Evolutionary conservation across 2,888 invertebrate genomes (phyloP).

Genomic region (Diloba caeruleocephala): DNA sequence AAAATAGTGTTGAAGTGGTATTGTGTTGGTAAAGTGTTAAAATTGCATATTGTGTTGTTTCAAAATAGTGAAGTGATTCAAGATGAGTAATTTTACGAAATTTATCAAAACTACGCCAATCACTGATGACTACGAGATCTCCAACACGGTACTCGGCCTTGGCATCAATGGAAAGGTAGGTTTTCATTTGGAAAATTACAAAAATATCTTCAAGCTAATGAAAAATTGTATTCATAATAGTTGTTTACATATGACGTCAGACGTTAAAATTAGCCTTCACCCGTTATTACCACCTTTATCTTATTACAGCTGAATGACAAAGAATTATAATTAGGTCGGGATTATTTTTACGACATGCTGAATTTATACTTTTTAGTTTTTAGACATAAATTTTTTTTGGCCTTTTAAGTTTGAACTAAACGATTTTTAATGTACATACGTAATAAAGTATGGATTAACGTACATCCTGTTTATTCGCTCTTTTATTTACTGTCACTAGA

Average conservation of each 20-base stretch:
- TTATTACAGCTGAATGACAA: slow-evolving; percentile 33
- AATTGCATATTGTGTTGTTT: slow-evolving; percentile 50
- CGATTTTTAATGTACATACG: no score
- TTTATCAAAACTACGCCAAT: slow-evolving; percentile 94
- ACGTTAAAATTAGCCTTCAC: slow-evolving; percentile 60
- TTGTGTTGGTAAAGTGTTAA: slow-evolving; percentile 50
- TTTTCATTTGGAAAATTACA: slow-evolving; percentile 37
- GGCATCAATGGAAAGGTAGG: slow-evolving; percentile 98
- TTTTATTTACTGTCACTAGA: no score
- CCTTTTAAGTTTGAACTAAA: no score
- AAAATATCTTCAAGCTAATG: slow-evolving; percentile 23
- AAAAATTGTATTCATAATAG: slow-evolving; percentile 30
- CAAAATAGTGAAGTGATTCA: slow-evolving; percentile 59
- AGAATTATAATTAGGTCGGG: slow-evolving; percentile 39
- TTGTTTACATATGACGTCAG: slow-evolving; percentile 75
- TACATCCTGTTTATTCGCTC: no score
- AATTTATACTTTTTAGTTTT: no score
- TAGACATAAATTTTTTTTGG: neutral
- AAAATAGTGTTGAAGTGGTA: slow-evolving; percentile 45
- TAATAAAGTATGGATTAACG: no score
- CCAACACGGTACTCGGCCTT: slow-evolving; percentile 97
- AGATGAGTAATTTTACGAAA: slow-evolving; percentile 81
- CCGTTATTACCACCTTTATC: slow-evolving; percentile 21
- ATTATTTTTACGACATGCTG: slow-evolving; percentile 19
- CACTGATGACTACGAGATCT: slow-evolving; percentile 97